phyloP scores from a whole-genome alignment of 2,888 invertebrate genomes.

The Athrips mouffetella region DNA sequence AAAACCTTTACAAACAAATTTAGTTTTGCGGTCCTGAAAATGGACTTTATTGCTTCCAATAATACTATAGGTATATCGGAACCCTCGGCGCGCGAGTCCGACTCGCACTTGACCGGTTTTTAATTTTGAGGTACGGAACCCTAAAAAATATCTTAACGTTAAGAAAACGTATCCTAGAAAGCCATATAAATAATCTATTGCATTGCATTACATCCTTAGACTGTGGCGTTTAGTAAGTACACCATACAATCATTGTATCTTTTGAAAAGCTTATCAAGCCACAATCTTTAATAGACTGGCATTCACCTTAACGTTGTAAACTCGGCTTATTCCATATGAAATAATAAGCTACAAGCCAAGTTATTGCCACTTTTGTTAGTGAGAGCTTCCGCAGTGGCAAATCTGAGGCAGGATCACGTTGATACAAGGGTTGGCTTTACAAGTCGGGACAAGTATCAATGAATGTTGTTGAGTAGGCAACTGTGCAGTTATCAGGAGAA shows the following conservation, averaged over 20 bases:
- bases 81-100: too few relatives aligned
- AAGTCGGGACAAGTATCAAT: background rate
- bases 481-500: background rate
- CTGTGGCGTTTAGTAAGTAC: background rate
- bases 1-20: too few relatives aligned
- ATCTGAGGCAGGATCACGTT: conserved; percentile 10
- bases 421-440: background rate
- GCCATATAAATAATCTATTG: too few relatives aligned
- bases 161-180: too few relatives aligned
- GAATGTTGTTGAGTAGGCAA: background rate
- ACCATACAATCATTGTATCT: background rate
- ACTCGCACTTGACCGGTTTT: too few relatives aligned
- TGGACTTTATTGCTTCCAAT: too few relatives aligned
- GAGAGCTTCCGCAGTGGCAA: background rate
- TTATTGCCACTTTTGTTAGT: conserved; percentile 6
- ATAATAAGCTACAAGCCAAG: conserved; percentile 9
- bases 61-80: too few relatives aligned
- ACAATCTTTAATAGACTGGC: conserved; percentile 12
- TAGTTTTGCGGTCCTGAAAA: too few relatives aligned
- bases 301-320: conserved; percentile 9
- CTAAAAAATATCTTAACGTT: too few relatives aligned
- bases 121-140: too few relatives aligned
- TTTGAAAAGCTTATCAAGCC: conserved; percentile 2
- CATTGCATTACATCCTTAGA: too few relatives aligned
- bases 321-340: conserved; percentile 17